Base-by-base conservation (phyloP, 2,888 invertebrate species). In the Entomobrya multifasciata region DNA sequence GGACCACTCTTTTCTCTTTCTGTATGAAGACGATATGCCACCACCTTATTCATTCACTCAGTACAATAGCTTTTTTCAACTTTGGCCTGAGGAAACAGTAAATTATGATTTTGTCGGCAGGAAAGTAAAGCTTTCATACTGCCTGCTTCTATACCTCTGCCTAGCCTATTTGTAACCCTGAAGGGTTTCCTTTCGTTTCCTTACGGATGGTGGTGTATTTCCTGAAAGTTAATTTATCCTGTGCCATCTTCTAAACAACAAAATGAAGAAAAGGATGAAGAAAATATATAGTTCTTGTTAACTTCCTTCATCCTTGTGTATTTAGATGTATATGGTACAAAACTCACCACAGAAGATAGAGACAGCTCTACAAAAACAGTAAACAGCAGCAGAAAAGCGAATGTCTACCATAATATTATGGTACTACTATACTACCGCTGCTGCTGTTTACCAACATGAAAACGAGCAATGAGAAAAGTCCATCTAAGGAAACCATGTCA, bases 141-240 rank as follows among this genome's bases (percentile, higher is more conserved):
- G 85, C 72, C 76, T 70, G 25, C 30, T 77, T 78, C 44, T 78
- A 22, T 22, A 78, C 70, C 72, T 60, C 70, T 79, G 62, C 62
- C 62, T 79, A 79, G 62, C 62, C 62, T 79, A 79, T 86, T 86
- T 86, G 79, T 79, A 86, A 79, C 78, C 85, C 79, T 86, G 85
- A 86, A 86, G 79, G 85, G 79, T 86, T 79, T 86, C 85, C 85
- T 65, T 67, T 52, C 70, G 20, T 78, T 72, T 78, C 55, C 72
- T 79, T 49, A 52, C 72, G 79, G 74, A 86, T 79, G 85, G 85
- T 79, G 85, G 79, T 86, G 78, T 79, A 74, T 86, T 86, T 86
- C 85, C 85, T 86, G 85, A 86, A 86, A 86, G 85, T 79, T 86
- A 86, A 86, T 86, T 86, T 86, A 86, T 86, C 85, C 85, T 86